A percentile compares a stretch with the other conserved stretches of the same genome.
phyloP scores from a whole-genome alignment of 2,797 vertebrate genomes.

The Saxicola maurus region DNA sequence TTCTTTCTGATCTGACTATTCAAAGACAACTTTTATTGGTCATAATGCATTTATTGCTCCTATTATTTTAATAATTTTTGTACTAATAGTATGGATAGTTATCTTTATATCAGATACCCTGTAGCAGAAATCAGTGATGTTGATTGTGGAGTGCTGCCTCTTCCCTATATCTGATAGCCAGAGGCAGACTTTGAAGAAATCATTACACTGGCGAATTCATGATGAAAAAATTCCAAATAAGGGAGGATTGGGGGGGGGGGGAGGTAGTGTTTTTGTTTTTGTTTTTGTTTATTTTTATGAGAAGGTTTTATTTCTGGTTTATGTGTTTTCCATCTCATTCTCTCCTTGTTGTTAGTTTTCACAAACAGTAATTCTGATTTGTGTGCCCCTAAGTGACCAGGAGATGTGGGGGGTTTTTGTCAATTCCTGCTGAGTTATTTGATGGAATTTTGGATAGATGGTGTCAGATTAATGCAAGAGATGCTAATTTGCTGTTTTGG shows the following conservation, averaged over 20 bases:
- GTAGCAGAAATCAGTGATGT: not conserved
- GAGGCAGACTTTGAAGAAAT: not conserved
- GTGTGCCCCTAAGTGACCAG: not conserved
- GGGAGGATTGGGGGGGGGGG: not conserved
- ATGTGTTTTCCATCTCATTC: not conserved
- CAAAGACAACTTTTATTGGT: not conserved
- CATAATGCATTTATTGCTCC: not conserved
- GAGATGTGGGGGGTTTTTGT: rapidly evolving
- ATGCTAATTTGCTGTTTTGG: not conserved
- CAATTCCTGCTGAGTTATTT: not conserved
- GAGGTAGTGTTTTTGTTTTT: too few species aligned
- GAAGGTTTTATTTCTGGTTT: not conserved
- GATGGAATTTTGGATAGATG: not conserved
- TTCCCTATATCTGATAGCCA: not conserved
- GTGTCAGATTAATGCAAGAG: not conserved
- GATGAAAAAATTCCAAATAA: not conserved
- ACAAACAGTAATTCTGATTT: not conserved
- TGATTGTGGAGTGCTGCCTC: not conserved
- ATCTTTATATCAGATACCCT: not conserved
- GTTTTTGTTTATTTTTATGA: too few species aligned
- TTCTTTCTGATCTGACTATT: not conserved
- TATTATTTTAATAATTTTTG: not conserved
- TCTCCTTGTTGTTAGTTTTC: not conserved
- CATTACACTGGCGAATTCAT: not conserved
- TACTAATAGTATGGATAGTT: not conserved